A percentile compares a stretch with the other conserved stretches of the same genome.
These are phyloP conservation scores for Nibea albiflora DNA, from an alignment of 2,113 vertebrate species.

Conservation along the genomic window DNA sequence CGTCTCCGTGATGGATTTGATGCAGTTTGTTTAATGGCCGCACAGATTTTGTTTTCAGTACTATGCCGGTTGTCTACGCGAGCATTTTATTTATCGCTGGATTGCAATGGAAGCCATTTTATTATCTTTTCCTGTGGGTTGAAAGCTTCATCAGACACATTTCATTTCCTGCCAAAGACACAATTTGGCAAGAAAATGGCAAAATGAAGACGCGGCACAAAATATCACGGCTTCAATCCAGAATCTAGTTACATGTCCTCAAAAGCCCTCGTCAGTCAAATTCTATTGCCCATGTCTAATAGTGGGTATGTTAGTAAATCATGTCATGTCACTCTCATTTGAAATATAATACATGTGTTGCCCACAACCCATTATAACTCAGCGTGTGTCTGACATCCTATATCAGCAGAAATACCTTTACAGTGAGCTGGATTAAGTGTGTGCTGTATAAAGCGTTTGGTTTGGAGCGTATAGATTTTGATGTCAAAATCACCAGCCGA, in stretches of 20 bases:
- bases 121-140: constrained; percentile 19
- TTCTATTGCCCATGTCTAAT: not conserved
- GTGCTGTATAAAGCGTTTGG: not conserved
- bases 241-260: not conserved
- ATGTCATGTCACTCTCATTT: constrained; percentile 5
- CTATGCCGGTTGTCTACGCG: not conserved
- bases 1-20: constrained; percentile 27
- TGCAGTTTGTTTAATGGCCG: constrained; percentile 32
- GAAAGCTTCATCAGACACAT: constrained; percentile 23
- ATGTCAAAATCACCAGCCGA: constrained; percentile 11
- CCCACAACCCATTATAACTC: constrained; percentile 1
- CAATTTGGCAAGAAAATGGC: not conserved
- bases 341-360: constrained; percentile 7
- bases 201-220: constrained; percentile 28
- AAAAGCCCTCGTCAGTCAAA: constrained; percentile 17
- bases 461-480: not conserved
- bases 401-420: not conserved
- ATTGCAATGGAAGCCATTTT: not conserved
- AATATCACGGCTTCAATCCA: constrained; percentile 17
- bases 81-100: constrained; percentile 19
- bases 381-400: not conserved
- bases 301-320: not conserved
- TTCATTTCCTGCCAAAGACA: constrained; percentile 25
- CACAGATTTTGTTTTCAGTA: constrained; percentile 29
- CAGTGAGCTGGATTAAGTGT: not conserved